Percentiles rank a stretch among this genome's conserved stretches.
Conservation (phyloP, 2,797 vertebrate genomes). For the Manis crassicaudata region DNA sequence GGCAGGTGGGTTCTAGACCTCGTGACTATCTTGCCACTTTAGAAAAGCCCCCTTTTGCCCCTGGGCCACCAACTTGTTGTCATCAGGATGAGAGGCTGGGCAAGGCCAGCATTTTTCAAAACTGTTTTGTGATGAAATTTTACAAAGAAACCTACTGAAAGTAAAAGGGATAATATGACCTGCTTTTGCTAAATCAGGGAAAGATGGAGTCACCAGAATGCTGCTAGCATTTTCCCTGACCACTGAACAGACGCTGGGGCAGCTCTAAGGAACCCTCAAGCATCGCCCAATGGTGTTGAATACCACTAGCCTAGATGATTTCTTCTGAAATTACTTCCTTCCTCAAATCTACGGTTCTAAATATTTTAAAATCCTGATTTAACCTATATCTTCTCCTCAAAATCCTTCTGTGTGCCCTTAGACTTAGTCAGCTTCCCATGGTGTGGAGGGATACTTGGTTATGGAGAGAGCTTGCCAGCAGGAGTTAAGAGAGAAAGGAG, state of each 20-base stretch:
- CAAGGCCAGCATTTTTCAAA: constrained; percentile 5
- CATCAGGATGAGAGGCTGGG: neutral
- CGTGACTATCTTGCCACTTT: neutral
- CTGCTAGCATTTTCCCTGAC: neutral
- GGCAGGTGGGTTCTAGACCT: neutral
- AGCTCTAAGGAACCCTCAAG: neutral
- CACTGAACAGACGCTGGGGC: neutral
- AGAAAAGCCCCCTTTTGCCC: neutral
- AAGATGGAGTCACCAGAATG: neutral
- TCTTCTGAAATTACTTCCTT: constrained; percentile 24
- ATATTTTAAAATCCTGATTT: neutral
- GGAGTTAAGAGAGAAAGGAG: neutral
- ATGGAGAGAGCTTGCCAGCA: neutral
- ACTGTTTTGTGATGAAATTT: neutral
- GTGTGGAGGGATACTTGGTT: neutral
- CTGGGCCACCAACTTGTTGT: neutral
- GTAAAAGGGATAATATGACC: neutral
- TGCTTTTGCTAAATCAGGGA: neutral
- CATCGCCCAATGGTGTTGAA: neutral
- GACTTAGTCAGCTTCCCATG: neutral
- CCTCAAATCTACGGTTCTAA: neutral
- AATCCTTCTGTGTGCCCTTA: neutral
- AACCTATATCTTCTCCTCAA: neutral
- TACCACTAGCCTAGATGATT: neutral
- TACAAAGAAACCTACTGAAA: neutral